These are phyloP conservation scores for Crocuta crocuta DNA, from an alignment of 2,113 vertebrate species.

Conservation along the genomic window DNA sequence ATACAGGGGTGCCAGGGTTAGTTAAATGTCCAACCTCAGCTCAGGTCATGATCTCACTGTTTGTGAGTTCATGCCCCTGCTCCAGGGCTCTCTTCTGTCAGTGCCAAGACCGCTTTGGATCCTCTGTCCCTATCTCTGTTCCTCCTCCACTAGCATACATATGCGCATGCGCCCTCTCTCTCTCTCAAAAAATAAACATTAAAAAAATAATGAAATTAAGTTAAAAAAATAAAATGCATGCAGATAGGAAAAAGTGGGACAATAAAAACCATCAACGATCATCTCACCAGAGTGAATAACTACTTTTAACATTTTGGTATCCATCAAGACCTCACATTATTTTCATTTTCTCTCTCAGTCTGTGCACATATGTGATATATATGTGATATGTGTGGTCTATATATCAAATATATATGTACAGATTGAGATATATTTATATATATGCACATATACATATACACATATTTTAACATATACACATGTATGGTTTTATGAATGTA, in stretches of 20 bases:
- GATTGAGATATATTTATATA: neutral
- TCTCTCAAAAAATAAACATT: too few relatives aligned
- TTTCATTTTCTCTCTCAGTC: conserved; percentile 28
- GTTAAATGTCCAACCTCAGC: too few relatives aligned
- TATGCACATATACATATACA: neutral
- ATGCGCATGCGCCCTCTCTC: too few relatives aligned
- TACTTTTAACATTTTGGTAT: neutral
- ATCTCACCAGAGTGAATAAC: neutral
- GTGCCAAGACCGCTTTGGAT: too few relatives aligned
- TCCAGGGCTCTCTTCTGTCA: too few relatives aligned
- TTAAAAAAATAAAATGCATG: neutral
- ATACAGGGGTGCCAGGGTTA: too few relatives aligned
- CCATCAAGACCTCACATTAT: neutral
- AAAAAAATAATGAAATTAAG: too few relatives aligned
- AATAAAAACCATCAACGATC: neutral
- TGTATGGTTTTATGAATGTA: neutral
- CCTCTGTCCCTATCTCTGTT: too few relatives aligned
- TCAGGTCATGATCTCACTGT: too few relatives aligned
- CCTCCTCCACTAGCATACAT: too few relatives aligned
- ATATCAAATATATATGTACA: neutral
- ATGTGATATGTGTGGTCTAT: neutral
- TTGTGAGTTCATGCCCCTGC: too few relatives aligned
- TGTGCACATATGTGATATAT: neutral
- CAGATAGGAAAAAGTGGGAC: neutral
- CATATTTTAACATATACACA: neutral